A percentile compares a stretch with the other conserved stretches of the same genome.
phyloP scores from a whole-genome alignment of 2,888 invertebrate species.

The Archaeoteleia sp. region DNA sequence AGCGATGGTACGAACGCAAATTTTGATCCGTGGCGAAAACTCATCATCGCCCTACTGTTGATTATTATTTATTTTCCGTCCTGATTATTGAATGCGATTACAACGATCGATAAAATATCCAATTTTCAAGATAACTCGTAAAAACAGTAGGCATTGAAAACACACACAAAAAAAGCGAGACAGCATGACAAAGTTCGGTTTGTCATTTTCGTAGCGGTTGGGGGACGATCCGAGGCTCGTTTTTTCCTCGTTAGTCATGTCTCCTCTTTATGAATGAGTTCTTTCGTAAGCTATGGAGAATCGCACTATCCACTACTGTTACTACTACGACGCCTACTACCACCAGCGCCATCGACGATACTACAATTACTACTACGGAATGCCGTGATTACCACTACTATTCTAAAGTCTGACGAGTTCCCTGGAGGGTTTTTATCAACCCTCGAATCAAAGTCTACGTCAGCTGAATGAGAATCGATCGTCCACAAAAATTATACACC shows the following conservation, averaged over 20 bases:
- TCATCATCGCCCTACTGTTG: too few species aligned
- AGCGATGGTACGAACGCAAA: neutral
- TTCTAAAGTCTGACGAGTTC: constrained; percentile 30
- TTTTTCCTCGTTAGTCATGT: constrained; percentile 67
- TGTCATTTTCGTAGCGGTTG: constrained; percentile 56
- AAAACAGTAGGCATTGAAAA: constrained; percentile 41
- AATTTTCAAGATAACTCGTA: neutral
- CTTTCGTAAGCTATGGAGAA: constrained; percentile 64
- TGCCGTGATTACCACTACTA: constrained; percentile 31
- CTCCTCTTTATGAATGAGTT: constrained; percentile 71
- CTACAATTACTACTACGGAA: constrained; percentile 49
- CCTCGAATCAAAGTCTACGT: constrained; percentile 36
- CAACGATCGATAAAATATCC: constrained; percentile 2
- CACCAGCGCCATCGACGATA: constrained; percentile 48
- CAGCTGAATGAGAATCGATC: constrained; percentile 38
- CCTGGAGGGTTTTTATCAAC: constrained; percentile 41
- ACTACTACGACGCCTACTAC: constrained; percentile 22
- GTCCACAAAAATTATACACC: constrained; percentile 29
- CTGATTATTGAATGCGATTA: too few species aligned
- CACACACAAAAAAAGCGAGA: constrained; percentile 23
- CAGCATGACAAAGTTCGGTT: constrained; percentile 55
- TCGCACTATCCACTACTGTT: constrained; percentile 59
- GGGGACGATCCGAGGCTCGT: constrained; percentile 40
- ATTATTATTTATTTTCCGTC: too few species aligned
- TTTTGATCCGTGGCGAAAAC: too few species aligned